Evolutionary conservation across 2,888 invertebrate species (phyloP), one percentile per base, ranked within the genome.

Genomic region (Cylindroiulus punctatus): DNA sequence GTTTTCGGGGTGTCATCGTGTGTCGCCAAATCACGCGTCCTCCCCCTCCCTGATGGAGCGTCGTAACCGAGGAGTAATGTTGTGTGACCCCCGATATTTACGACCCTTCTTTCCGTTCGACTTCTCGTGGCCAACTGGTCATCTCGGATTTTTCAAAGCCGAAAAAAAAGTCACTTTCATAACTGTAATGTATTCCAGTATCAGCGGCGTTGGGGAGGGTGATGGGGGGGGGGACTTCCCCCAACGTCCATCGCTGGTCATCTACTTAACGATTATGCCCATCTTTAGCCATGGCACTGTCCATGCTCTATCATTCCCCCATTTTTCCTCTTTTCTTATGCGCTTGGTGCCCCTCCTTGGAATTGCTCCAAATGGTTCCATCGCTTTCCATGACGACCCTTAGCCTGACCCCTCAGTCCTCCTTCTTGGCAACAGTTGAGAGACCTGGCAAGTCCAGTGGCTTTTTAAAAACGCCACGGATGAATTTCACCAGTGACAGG

Each of bases 341-440:
- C 65, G n/a, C 26, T 26, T 65, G 5, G 65, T n/a, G 65, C 65
- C 65, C 65, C 65, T 65, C 65, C 26, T 65, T 65, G 65, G 65
- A 65, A 65, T 65, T 65, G 65, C 65, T 65, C 65, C 65, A 65
- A 65, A 65, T 65, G 65, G 65, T 65, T 65, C 65, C 65, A 65
- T 8, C 83, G 26, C 26, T 83, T 83, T 83, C 44, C 40, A 40
- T 36, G 26, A 17, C 83, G 42, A 22, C 83, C 83, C 83, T 83
- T 17, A 22, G 22, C 83, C 10, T 44, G 83, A 32, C 44, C 83
- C 83, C 83, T 40, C 12, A 36, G 36, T 14, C 83, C 26, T 65
- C 26, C 26, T 65, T 65, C 65, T 65, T 65, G 65, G 65, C 65
- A 65, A 26, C 26, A 65, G 65, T 26, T 65, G 65, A 26, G 26